Base-by-base conservation (phyloP, 2,888 invertebrate species). In the Cephalotes varians region DNA sequence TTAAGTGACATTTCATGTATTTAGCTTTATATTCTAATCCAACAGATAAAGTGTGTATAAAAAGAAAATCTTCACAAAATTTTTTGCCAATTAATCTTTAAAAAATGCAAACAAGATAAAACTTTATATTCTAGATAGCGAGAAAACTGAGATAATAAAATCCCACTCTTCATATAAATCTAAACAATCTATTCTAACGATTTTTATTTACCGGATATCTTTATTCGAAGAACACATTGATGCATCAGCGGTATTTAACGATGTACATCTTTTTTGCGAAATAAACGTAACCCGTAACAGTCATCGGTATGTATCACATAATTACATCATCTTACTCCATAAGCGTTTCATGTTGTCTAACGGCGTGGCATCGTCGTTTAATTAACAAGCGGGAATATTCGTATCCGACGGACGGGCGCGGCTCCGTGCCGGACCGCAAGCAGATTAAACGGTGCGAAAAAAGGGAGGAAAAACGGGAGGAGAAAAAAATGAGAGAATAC, bases 381-480 rank as follows among this genome's bases (percentile, higher is more conserved):
- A 79, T 79, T 79, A 79, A 79, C 77, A 71, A 71, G 72, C 72
- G 25, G 34, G 72, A 71, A 79, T 71, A 79, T 79, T 79, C 77
- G 71, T 79, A 79, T 71, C 56, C 44, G 54, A 76, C 74, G 64
- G n/a, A 31, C 49, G 25, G 64, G 58, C 47, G 34, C 34, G 40
- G 40, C 25, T 77, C 77, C 44, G 21, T 25, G 77, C 34, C 21
- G 71, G 77, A 77, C 77, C 71, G 56, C 77, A 56, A 77, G 71
- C 72, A 77, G 71, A 77, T 77, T 77, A 77, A 77, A 69, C 49
- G 40, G 72, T 31, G 77, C 56, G 21, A 71, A 56, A 56, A 77
- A 79, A 56, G 71, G 21, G 44, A 49, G 9, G 15, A 44, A 47
- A 62, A 62, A 37, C 21, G 21, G 9, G 49, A 7, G n/a, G 28